phyloP scores from a whole-genome alignment of 2,888 invertebrate species.

The Danaus chrysippus region DNA sequence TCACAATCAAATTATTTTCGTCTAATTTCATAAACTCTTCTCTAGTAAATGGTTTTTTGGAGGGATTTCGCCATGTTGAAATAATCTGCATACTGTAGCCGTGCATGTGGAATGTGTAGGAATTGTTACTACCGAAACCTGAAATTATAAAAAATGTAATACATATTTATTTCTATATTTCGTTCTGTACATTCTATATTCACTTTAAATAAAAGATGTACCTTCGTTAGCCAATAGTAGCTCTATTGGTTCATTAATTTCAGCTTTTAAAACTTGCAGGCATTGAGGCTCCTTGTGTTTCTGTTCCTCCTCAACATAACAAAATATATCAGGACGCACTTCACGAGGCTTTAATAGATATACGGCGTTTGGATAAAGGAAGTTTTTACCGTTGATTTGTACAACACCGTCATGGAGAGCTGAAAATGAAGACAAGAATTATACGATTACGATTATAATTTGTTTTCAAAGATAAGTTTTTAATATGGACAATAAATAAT shows the following conservation, averaged over 20 bases:
- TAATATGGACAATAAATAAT: not conserved
- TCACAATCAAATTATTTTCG: slow-evolving; percentile 51
- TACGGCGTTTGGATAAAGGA: slow-evolving; percentile 79
- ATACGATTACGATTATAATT: not conserved
- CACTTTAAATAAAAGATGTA: slow-evolving; percentile 29
- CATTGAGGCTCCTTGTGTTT: slow-evolving; percentile 70
- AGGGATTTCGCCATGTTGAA: slow-evolving; percentile 56
- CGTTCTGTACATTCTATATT: not conserved
- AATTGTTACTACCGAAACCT: slow-evolving; percentile 73
- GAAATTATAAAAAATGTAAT: slow-evolving; percentile 31
- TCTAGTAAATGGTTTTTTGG: slow-evolving; percentile 55
- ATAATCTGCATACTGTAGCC: slow-evolving; percentile 76
- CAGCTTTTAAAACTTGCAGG: slow-evolving; percentile 72
- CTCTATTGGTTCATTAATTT: slow-evolving; percentile 74
- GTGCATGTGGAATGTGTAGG: slow-evolving; percentile 81
- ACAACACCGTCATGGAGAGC: slow-evolving; percentile 56
- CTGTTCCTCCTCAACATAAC: slow-evolving; percentile 58
- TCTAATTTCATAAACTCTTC: slow-evolving; percentile 57
- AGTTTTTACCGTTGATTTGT: slow-evolving; percentile 81
- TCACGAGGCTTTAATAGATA: slow-evolving; percentile 74
- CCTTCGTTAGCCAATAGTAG: slow-evolving; percentile 82
- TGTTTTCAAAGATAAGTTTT: not conserved
- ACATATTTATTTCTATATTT: slow-evolving; percentile 5
- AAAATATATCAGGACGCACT: slow-evolving; percentile 51
- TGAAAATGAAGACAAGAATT: slow-evolving; percentile 35